phyloP scores from a whole-genome alignment of 2,113 vertebrate species.

The Macrotus californicus region DNA sequence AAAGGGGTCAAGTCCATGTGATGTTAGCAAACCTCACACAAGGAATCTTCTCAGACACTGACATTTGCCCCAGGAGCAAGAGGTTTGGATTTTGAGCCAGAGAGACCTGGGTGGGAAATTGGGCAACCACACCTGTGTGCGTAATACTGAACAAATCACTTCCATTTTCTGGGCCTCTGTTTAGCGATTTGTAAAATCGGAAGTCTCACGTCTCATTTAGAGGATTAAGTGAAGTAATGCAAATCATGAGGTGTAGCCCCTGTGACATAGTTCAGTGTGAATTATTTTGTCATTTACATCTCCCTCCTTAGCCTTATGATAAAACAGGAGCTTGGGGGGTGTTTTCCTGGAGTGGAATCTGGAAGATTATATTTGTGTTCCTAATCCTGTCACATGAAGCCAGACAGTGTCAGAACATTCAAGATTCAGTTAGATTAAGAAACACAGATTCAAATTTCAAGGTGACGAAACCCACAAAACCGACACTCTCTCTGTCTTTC shows the following conservation, averaged over 20 bases:
- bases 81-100: neutral
- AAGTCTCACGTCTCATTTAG: neutral
- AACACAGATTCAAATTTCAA: neutral
- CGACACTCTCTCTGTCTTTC: no score
- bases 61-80: neutral
- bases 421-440: neutral
- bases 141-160: neutral
- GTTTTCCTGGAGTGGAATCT: neutral
- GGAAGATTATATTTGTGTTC: neutral
- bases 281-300: neutral
- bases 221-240: neutral
- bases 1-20: neutral
- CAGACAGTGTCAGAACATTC: neutral
- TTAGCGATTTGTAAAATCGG: neutral
- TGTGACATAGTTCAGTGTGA: neutral
- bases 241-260: neutral
- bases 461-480: neutral
- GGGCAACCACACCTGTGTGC: rapidly evolving
- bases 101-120: neutral
- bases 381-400: neutral
- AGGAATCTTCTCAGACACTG: neutral
- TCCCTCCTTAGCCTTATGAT: neutral
- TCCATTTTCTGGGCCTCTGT: neutral
- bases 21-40: neutral
- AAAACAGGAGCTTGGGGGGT: neutral